Percentiles rank a stretch among this genome's conserved stretches.
These are phyloP conservation scores for Hyalella azteca DNA, from an alignment of 2,888 invertebrate species.

Conservation along the genomic window DNA sequence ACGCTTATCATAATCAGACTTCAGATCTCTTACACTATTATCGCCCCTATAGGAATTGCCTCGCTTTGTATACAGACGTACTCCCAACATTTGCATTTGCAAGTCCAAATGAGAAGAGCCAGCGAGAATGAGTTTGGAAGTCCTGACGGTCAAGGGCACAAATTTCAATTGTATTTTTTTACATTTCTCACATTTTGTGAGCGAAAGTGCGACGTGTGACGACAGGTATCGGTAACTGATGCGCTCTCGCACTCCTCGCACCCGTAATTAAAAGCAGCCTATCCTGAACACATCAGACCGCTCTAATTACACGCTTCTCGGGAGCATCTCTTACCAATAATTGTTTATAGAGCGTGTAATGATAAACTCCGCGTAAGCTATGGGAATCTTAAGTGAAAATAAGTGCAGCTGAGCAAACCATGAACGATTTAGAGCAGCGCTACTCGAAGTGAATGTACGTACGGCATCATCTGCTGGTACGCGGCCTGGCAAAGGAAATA, in stretches of 20 bases:
- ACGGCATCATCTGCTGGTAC: no score
- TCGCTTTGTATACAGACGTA: neutral
- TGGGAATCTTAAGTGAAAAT: slow-evolving; percentile 13
- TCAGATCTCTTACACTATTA: neutral
- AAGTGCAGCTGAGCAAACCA: slow-evolving; percentile 8
- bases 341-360: slow-evolving; percentile 30
- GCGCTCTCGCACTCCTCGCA: neutral
- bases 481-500: no score
- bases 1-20: neutral
- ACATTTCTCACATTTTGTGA: no score
- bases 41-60: neutral
- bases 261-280: slow-evolving; percentile 12
- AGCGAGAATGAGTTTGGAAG: slow-evolving; percentile 10
- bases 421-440: no score
- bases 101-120: neutral
- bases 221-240: slow-evolving; percentile 17
- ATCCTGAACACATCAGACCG: slow-evolving; percentile 11
- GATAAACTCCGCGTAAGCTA: neutral
- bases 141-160: slow-evolving; percentile 2
- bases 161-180: no score
- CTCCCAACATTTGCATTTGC: slow-evolving; percentile 16
- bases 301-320: slow-evolving; percentile 20
- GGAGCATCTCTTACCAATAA: slow-evolving; percentile 5
- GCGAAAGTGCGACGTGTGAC: neutral
- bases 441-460: no score